phyloP scores from a whole-genome alignment of 2,888 invertebrate genomes.

The Lapara coniferarum region DNA sequence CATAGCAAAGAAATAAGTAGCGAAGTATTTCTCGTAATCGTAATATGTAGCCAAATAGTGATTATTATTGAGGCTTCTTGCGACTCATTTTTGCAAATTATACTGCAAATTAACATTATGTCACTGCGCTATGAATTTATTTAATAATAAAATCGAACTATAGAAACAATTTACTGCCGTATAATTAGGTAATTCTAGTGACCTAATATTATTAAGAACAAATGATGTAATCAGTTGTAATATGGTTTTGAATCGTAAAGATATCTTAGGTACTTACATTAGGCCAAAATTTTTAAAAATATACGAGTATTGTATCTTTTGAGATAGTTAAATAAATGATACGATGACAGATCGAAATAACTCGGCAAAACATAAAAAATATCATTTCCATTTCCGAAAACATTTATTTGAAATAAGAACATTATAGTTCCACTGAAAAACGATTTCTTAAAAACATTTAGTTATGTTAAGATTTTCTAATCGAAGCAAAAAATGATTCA shows the following conservation, averaged over 20 bases:
- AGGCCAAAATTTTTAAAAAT: too few relatives aligned
- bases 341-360: too few relatives aligned
- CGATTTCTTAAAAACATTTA: not conserved
- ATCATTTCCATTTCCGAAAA: too few relatives aligned
- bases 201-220: constrained; percentile 36
- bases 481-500: not conserved
- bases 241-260: too few relatives aligned
- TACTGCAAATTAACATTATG: not conserved
- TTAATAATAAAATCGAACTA: constrained; percentile 31
- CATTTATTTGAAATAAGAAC: too few relatives aligned
- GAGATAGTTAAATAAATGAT: too few relatives aligned
- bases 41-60: too few relatives aligned
- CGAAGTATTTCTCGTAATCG: too few relatives aligned
- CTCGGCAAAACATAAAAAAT: too few relatives aligned
- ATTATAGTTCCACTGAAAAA: not conserved
- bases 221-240: constrained; percentile 1
- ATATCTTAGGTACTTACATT: too few relatives aligned
- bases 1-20: too few relatives aligned
- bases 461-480: not conserved
- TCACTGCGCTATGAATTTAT: not conserved
- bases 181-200: constrained; percentile 34
- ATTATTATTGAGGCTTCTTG: not conserved
- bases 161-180: constrained; percentile 14
- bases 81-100: not conserved
- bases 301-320: too few relatives aligned